Evolutionary conservation across 2,888 invertebrate genomes (phyloP).

Genomic region (Polymixis lichenea): DNA sequence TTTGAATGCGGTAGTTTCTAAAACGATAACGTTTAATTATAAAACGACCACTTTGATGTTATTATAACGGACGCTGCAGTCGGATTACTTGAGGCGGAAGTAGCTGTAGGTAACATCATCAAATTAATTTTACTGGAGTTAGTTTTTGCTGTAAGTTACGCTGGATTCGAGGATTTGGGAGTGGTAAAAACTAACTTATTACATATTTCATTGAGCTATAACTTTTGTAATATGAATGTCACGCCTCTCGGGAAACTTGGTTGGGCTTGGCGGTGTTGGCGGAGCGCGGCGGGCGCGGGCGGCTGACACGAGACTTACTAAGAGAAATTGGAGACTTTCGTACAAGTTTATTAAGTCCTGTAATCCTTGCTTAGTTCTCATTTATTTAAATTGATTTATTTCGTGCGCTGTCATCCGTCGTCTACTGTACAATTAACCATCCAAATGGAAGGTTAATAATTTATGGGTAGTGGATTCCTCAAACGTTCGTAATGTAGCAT

Average conservation of each 20-base stretch:
- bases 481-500: background rate
- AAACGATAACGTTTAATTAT: constrained; percentile 56
- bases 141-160: constrained; percentile 52
- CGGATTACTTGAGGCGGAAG: constrained; percentile 44
- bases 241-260: constrained; percentile 65
- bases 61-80: constrained; percentile 47
- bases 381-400: constrained; percentile 62
- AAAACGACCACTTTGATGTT: constrained; percentile 34
- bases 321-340: constrained; percentile 60
- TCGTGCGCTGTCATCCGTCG: constrained; percentile 42
- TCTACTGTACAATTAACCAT: constrained; percentile 37
- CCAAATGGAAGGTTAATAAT: constrained; percentile 26
- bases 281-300: constrained; percentile 25
- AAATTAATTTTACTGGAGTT: constrained; percentile 54
- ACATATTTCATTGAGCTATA: constrained; percentile 74
- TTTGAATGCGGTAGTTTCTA: constrained; percentile 54
- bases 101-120: constrained; percentile 40
- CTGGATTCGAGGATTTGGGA: constrained; percentile 61
- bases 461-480: constrained; percentile 14
- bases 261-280: constrained; percentile 47
- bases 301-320: constrained; percentile 53
- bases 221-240: constrained; percentile 77
- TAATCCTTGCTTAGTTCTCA: constrained; percentile 57
- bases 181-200: constrained; percentile 72
- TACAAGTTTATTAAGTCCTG: constrained; percentile 62